Evolutionary conservation across 2,113 vertebrate genomes (phyloP).

Genomic region (Rhombomys opimus): DNA sequence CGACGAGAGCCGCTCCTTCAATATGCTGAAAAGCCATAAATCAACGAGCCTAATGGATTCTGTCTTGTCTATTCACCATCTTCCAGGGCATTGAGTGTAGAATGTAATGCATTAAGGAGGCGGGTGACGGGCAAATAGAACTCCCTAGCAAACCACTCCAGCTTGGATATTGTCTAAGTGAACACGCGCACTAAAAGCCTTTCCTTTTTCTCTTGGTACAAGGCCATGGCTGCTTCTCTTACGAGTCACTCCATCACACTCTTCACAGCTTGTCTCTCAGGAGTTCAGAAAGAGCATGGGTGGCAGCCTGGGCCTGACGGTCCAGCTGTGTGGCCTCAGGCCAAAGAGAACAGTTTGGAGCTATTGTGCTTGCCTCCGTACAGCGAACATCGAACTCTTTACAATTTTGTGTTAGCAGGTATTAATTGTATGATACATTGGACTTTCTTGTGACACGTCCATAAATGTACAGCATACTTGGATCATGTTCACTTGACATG

Average conservation of each 20-base stretch:
- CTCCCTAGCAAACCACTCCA: neutral
- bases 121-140: neutral
- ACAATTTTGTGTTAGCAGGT: neutral
- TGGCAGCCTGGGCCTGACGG: neutral
- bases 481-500: fast-evolving
- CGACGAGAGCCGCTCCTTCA: neutral
- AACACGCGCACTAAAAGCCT: conserved; percentile 13
- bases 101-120: neutral
- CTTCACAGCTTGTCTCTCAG: neutral
- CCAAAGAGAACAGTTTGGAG: neutral
- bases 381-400: fast-evolving
- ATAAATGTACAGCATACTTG: neutral
- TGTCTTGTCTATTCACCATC: conserved; percentile 47
- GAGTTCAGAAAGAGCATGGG: fast-evolving
- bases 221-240: neutral
- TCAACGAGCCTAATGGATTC: conserved; percentile 63
- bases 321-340: neutral
- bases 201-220: neutral
- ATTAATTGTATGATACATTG: neutral
- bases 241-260: neutral
- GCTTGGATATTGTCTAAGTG: neutral
- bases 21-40: conserved; percentile 63
- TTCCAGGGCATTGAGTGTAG: conserved; percentile 49
- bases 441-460: neutral
- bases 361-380: neutral